These are phyloP conservation scores for Taphrorychus bicolor DNA, from an alignment of 2,888 invertebrate species.

Conservation along the genomic window DNA sequence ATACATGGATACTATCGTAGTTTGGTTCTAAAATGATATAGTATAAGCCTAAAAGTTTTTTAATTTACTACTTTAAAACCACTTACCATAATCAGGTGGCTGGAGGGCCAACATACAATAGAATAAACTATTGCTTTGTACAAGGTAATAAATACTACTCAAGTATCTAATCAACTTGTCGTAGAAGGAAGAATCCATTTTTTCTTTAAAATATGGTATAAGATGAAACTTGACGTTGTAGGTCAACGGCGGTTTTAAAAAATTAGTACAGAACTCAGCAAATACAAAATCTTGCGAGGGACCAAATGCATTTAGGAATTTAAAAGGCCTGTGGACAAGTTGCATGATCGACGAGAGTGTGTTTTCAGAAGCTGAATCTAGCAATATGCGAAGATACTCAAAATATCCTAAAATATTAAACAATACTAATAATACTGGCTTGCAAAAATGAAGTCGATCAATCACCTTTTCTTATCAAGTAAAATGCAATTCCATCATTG, in stretches of 20 bases:
- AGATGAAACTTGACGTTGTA: conserved; percentile 74
- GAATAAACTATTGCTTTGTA: conserved; percentile 65
- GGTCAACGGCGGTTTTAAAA: conserved; percentile 71
- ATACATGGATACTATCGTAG: conserved; percentile 65
- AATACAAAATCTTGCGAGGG: conserved; percentile 63
- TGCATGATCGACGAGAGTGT: conserved; percentile 70
- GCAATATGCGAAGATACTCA: conserved; percentile 70
- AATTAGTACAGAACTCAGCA: conserved; percentile 69
- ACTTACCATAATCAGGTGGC: conserved; percentile 71
- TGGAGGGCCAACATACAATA: conserved; percentile 74
- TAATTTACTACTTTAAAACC: background rate
- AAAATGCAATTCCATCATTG: conserved; percentile 62
- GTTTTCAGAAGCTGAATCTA: conserved; percentile 74
- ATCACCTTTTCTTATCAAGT: conserved; percentile 66
- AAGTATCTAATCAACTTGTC: conserved; percentile 58
- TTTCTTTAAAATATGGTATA: conserved; percentile 70
- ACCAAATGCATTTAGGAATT: conserved; percentile 61
- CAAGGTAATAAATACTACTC: conserved; percentile 53
- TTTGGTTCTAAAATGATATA: conserved; percentile 60
- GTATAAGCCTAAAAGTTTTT: too few species aligned
- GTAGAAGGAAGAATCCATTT: conserved; percentile 58
- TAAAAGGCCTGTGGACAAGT: conserved; percentile 78
- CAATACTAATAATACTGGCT: background rate
- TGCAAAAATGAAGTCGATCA: conserved; percentile 13
- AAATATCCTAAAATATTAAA: conserved; percentile 69